Conservation (phyloP, 1,140 invertebrate genomes). For the Lethrus apterus region DNA sequence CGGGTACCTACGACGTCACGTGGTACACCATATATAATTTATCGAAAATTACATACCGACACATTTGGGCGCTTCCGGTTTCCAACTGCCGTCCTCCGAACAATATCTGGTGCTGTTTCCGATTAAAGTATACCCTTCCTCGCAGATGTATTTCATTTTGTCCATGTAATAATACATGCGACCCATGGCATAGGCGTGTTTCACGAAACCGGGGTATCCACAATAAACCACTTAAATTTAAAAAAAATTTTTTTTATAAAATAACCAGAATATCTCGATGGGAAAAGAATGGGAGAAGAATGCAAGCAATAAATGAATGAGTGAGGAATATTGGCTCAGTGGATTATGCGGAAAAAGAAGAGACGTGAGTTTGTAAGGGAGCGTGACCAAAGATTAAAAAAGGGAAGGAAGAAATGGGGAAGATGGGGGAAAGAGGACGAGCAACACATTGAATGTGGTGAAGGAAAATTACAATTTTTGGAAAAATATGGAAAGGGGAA, state of each 20-base stretch:
- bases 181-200: constrained; percentile 48
- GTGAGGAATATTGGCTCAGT: too few relatives aligned
- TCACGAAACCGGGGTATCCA: constrained; percentile 50
- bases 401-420: too few relatives aligned
- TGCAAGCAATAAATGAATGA: too few relatives aligned
- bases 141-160: constrained; percentile 47
- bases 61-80: constrained; percentile 42
- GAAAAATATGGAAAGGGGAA: neutral
- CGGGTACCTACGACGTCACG: constrained; percentile 25
- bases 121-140: constrained; percentile 44
- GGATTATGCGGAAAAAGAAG: too few relatives aligned
- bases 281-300: too few relatives aligned
- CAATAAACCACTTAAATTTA: constrained; percentile 45
- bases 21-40: neutral
- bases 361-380: too few relatives aligned
- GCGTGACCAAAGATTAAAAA: too few relatives aligned
- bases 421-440: too few relatives aligned
- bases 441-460: too few relatives aligned
- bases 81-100: constrained; percentile 47
- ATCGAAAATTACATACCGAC: constrained; percentile 34
- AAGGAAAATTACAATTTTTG: neutral
- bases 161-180: constrained; percentile 47
- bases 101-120: constrained; percentile 45
- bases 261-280: too few relatives aligned
- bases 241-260: constrained; percentile 42